A percentile compares a stretch with the other conserved stretches of the same genome.
Conservation (phyloP, 2,797 vertebrate species). For the Coregonus suidteri region DNA sequence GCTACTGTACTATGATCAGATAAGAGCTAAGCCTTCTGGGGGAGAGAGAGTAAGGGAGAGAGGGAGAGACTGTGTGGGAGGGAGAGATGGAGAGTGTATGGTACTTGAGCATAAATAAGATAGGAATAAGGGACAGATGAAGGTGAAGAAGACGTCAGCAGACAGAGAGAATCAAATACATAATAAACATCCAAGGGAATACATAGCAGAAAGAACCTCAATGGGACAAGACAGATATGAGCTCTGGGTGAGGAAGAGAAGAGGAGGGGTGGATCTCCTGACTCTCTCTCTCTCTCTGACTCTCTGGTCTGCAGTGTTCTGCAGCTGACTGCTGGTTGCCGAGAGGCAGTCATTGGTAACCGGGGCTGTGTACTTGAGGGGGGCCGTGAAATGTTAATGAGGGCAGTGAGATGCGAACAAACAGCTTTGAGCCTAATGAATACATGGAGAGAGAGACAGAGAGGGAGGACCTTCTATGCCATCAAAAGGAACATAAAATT, state of each 20-base stretch:
- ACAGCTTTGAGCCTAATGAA: conserved; percentile 67
- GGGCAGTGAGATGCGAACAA: conserved; percentile 64
- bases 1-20: not conserved
- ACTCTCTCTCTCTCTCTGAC: too few relatives aligned
- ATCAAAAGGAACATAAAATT: too few relatives aligned
- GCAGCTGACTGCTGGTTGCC: conserved; percentile 38
- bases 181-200: not conserved
- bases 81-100: not conserved
- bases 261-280: not conserved
- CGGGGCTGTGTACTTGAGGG: conserved; percentile 15
- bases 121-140: not conserved
- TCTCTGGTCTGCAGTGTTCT: conserved; percentile 12
- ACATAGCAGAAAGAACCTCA: not conserved
- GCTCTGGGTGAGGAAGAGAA: not conserved
- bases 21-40: too few relatives aligned
- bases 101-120: not conserved
- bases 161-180: not conserved
- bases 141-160: not conserved
- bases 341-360: conserved; percentile 35
- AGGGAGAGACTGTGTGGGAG: not conserved
- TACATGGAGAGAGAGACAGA: conserved; percentile 51
- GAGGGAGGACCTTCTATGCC: too few relatives aligned
- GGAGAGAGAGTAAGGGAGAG: not conserved
- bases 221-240: not conserved
- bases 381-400: conserved; percentile 69